A percentile compares a stretch with the other conserved stretches of the same genome.
Evolutionary conservation across 2,888 invertebrate genomes (phyloP).

Genomic region (Melanotus villosus): DNA sequence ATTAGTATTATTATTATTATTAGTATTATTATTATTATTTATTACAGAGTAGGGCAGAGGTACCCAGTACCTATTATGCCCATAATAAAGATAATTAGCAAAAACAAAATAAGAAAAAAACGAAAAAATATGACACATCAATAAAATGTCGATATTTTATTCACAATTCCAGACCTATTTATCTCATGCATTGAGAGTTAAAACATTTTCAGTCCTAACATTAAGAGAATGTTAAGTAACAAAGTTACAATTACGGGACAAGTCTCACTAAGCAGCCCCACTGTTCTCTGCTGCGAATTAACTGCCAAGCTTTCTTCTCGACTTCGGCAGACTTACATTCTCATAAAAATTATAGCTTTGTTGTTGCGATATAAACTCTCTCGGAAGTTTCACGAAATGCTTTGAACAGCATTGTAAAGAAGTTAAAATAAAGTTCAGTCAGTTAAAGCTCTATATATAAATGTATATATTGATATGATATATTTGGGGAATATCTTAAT

Average conservation of each 20-base stretch:
- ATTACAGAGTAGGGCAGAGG: too few relatives aligned
- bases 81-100: too few relatives aligned
- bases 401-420: neutral
- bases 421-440: neutral
- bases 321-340: conserved; percentile 29
- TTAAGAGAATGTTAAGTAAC: conserved; percentile 44
- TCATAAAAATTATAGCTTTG: conserved; percentile 35
- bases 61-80: too few relatives aligned
- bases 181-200: conserved; percentile 40
- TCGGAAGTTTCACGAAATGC: neutral
- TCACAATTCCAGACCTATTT: conserved; percentile 38
- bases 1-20: too few relatives aligned
- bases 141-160: conserved; percentile 31
- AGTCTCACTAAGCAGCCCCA: conserved; percentile 31
- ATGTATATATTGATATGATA: too few relatives aligned
- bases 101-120: too few relatives aligned
- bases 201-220: conserved; percentile 40
- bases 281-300: conserved; percentile 39
- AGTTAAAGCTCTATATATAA: too few relatives aligned
- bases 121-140: too few relatives aligned
- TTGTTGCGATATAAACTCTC: conserved; percentile 14
- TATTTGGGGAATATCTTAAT: too few relatives aligned
- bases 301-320: conserved; percentile 29
- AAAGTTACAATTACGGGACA: conserved; percentile 45
- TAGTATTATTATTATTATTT: too few relatives aligned